Conservation (phyloP, 1,140 invertebrate genomes). For the Anthonomus grandis region DNA sequence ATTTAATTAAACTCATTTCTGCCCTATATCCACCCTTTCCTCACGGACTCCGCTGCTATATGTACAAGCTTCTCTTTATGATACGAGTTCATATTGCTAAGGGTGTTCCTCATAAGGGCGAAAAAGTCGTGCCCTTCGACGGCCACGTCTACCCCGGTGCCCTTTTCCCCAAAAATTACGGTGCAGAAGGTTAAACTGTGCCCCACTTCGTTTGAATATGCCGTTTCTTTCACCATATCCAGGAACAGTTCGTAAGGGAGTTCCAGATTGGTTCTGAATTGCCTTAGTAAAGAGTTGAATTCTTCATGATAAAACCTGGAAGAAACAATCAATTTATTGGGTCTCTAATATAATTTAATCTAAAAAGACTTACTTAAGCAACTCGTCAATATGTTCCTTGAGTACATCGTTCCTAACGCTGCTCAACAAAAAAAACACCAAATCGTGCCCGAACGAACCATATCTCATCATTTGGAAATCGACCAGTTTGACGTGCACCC, state of each 20-base stretch:
- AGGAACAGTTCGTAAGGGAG: conserved; percentile 1
- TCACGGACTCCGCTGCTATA: no score
- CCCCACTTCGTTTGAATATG: neutral
- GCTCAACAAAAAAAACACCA: conserved; percentile 57
- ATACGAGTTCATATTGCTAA: conserved; percentile 1
- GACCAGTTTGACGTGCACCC: conserved; percentile 56
- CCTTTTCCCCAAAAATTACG: conserved; percentile 9
- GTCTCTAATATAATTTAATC: conserved; percentile 2
- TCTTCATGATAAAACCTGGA: conserved; percentile 9
- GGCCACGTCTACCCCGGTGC: neutral
- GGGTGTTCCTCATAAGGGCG: neutral
- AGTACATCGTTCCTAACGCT: conserved; percentile 50
- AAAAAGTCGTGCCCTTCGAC: neutral
- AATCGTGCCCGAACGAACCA: conserved; percentile 53
- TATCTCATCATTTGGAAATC: conserved; percentile 61
- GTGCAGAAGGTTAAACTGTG: conserved; percentile 4
- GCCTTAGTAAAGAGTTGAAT: neutral
- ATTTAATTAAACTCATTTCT: no score
- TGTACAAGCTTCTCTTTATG: conserved; percentile 14
- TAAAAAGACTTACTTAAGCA: conserved; percentile 42
- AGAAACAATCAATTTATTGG: neutral
- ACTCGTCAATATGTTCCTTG: conserved; percentile 48
- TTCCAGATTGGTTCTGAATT: neutral
- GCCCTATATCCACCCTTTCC: no score
- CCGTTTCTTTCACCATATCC: neutral